A percentile compares a stretch with the other conserved stretches of the same genome.
phyloP scores from a whole-genome alignment of 2,888 invertebrate species.

The Mystacides longicornis region DNA sequence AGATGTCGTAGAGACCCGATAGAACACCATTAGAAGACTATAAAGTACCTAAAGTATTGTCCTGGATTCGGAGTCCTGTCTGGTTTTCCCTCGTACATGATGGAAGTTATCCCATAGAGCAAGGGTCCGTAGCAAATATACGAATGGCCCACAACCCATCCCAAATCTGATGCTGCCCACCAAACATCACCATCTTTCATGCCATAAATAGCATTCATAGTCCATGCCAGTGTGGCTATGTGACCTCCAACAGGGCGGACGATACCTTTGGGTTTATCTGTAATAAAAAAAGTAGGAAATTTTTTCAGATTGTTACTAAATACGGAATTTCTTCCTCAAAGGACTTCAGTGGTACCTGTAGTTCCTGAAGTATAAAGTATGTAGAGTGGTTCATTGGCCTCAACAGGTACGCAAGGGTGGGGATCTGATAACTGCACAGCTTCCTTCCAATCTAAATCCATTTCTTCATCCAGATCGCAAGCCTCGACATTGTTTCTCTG shows the following conservation, averaged over 20 bases:
- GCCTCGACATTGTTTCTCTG: constrained; percentile 65
- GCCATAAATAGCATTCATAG: constrained; percentile 76
- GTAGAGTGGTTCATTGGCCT: constrained; percentile 85
- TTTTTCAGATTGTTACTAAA: neutral
- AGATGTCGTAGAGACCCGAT: too few species aligned
- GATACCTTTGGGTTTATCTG: constrained; percentile 68
- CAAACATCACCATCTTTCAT: constrained; percentile 71
- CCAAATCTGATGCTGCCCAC: constrained; percentile 87
- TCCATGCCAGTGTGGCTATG: constrained; percentile 77
- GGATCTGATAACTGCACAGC: constrained; percentile 57
- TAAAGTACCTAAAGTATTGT: constrained; percentile 86
- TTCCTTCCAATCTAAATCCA: constrained; percentile 74
- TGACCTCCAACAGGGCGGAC: constrained; percentile 85
- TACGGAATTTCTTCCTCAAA: neutral
- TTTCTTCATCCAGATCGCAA: constrained; percentile 52
- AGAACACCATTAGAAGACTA: too few species aligned
- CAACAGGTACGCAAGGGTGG: constrained; percentile 75
- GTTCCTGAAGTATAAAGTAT: constrained; percentile 89
- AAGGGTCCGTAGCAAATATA: constrained; percentile 91
- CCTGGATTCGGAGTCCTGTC: constrained; percentile 90
- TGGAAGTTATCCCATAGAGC: constrained; percentile 69
- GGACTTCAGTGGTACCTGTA: constrained; percentile 50
- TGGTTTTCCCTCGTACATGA: constrained; percentile 90
- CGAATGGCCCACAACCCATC: constrained; percentile 93
- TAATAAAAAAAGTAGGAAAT: neutral